Evolutionary conservation across 2,888 invertebrate genomes (phyloP).

Genomic region (Dermolepida albohirtum): DNA sequence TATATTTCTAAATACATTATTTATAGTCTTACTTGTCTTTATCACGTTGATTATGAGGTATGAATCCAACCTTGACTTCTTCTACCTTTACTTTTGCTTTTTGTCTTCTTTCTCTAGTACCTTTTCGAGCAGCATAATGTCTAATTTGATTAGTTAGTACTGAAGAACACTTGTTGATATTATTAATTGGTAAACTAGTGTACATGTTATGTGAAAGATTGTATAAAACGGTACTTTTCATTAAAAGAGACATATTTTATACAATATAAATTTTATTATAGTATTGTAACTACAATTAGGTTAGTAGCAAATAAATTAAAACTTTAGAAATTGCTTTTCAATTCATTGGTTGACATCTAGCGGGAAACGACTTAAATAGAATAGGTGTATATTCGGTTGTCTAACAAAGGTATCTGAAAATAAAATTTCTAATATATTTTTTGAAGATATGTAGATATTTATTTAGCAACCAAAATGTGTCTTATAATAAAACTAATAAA

Average conservation of each 20-base stretch:
- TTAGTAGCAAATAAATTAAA: not conserved
- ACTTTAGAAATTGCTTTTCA: not conserved
- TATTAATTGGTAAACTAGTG: not conserved
- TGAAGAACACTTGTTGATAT: constrained; percentile 6
- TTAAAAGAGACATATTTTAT: constrained; percentile 36
- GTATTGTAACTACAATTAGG: not conserved
- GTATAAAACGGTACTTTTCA: constrained; percentile 8
- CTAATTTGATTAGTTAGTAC: constrained; percentile 48
- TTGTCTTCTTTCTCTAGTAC: constrained; percentile 81
- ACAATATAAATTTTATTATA: not conserved
- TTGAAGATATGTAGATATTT: too few relatives aligned
- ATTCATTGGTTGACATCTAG: too few relatives aligned
- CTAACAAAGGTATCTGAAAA: too few relatives aligned
- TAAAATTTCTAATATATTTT: too few relatives aligned
- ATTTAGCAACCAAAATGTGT: too few relatives aligned
- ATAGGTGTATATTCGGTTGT: too few relatives aligned
- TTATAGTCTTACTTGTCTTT: constrained; percentile 66
- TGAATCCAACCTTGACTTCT: constrained; percentile 79
- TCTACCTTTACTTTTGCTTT: constrained; percentile 76
- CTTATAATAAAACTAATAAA: too few relatives aligned
- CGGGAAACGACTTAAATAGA: too few relatives aligned
- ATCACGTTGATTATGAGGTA: constrained; percentile 76
- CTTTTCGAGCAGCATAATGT: constrained; percentile 83
- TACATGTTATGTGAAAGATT: constrained; percentile 1
- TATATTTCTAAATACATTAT: constrained; percentile 4